A percentile compares a stretch with the other conserved stretches of the same genome.
Conservation (phyloP, 2,113 vertebrate genomes). For the Rattus norvegicus region GRCr8 NC_086027.1:22535001-22535500, state of each 20-base stretch:
- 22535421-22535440: background rate
- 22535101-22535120: background rate
- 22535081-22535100: background rate
- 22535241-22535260: background rate
- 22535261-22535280: background rate
- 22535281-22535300: background rate
- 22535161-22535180: background rate
- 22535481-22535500: background rate
- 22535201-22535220: background rate
- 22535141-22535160: background rate
- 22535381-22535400: conserved; percentile 43
- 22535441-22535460: background rate
- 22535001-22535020: too few relatives aligned
- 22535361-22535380: conserved; percentile 25
- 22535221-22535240: background rate
- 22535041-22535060: too few relatives aligned
- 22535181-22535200: too few relatives aligned
- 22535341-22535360: background rate
- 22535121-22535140: conserved; percentile 50
- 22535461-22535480: background rate
- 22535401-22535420: background rate
- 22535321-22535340: background rate
- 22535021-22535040: too few relatives aligned
- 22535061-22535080: too few relatives aligned
- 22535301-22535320: background rate